Percentiles rank a stretch among this genome's conserved stretches.
These are phyloP conservation scores for Ondatra zibethicus DNA, from an alignment of 2,113 vertebrate species.

Conservation along the genomic window DNA sequence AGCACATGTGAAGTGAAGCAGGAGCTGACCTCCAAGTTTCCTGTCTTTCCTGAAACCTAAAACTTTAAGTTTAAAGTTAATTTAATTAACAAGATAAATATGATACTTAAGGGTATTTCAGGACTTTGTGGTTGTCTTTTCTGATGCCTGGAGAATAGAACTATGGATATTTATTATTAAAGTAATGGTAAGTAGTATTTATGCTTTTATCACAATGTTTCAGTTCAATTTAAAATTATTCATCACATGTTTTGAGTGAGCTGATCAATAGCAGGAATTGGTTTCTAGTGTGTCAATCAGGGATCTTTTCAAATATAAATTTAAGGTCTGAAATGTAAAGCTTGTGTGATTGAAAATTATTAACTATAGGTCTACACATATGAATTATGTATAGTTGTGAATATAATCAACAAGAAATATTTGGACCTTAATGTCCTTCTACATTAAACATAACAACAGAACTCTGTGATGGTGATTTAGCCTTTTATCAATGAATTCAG, in stretches of 20 bases:
- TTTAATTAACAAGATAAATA: background rate
- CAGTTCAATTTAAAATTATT: slow-evolving; percentile 41
- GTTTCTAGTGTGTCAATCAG: background rate
- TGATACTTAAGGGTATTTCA: background rate
- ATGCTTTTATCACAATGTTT: background rate
- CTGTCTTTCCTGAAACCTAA: background rate
- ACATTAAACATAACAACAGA: background rate
- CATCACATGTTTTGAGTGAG: slow-evolving; percentile 27
- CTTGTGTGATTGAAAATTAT: background rate
- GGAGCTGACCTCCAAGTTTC: background rate
- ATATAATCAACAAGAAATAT: background rate
- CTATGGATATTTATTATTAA: background rate
- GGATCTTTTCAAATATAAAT: background rate
- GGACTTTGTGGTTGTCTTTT: background rate
- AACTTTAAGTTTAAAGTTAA: background rate
- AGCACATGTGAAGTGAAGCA: background rate
- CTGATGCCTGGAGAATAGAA: background rate
- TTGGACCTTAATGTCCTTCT: background rate
- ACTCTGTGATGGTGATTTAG: background rate
- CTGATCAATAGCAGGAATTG: slow-evolving; percentile 19
- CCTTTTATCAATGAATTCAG: background rate
- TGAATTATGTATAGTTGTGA: background rate
- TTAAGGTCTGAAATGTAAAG: background rate
- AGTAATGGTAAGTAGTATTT: background rate
- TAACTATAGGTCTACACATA: background rate